These are phyloP conservation scores for Microcaecilia unicolor DNA, from an alignment of 2,797 vertebrate species.

Conservation along the genomic window DNA sequence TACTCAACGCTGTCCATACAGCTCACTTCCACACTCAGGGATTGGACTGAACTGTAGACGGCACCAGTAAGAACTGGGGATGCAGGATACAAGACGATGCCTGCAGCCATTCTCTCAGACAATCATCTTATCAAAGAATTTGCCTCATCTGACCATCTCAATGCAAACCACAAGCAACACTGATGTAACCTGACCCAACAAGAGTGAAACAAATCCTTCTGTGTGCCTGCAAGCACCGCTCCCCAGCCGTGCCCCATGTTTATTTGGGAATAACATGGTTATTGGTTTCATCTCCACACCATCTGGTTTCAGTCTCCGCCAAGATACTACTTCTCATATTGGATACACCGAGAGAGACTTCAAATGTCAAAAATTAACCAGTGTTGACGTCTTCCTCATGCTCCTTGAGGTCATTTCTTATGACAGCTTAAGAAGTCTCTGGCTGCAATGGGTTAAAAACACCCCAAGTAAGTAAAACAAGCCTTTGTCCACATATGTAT, in stretches of 20 bases:
- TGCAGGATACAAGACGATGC: too few species aligned
- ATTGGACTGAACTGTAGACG: too few species aligned
- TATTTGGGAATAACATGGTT: conserved; percentile 65
- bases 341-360: conserved; percentile 42
- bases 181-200: conserved; percentile 41
- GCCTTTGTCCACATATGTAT: too few species aligned
- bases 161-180: conserved; percentile 42
- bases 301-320: conserved; percentile 71
- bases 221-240: too few species aligned
- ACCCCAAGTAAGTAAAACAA: too few species aligned
- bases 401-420: conserved; percentile 20
- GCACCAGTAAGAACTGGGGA: too few species aligned
- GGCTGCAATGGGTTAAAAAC: too few species aligned
- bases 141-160: conserved; percentile 30
- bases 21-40: too few species aligned
- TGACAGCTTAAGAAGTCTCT: conserved; percentile 10
- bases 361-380: too few species aligned
- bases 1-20: too few species aligned
- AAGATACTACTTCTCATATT: conserved; percentile 58
- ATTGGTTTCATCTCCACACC: conserved; percentile 69
- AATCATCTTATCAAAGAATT: too few species aligned
- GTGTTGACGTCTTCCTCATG: conserved; percentile 30
- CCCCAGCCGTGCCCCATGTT: conserved; percentile 61
- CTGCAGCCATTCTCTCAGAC: too few species aligned
- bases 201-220: conserved; percentile 48